phyloP scores from a whole-genome alignment of 2,888 invertebrate genomes.

The Pemphredon lugubris region DNA sequence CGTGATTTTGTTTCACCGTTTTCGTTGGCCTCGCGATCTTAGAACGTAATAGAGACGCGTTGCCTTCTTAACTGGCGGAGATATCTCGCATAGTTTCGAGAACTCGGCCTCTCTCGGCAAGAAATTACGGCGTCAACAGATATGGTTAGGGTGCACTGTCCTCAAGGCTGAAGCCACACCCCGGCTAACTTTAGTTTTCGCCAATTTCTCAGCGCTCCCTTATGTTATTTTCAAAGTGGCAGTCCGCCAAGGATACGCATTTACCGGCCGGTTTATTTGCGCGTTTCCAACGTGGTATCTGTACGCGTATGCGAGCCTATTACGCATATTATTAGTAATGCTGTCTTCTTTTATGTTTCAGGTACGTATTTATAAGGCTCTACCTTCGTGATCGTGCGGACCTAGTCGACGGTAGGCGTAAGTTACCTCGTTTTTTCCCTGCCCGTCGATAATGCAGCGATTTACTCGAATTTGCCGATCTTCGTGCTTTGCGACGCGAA shows the following conservation, averaged over 20 bases:
- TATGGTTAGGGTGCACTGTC: constrained; percentile 53
- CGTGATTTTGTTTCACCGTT: too few relatives aligned
- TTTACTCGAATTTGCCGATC: too few relatives aligned
- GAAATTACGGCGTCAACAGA: constrained; percentile 1
- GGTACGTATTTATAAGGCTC: constrained; percentile 47
- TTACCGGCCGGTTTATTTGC: constrained; percentile 60
- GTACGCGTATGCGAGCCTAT: constrained; percentile 24
- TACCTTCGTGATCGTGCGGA: not conserved
- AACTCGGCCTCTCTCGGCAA: not conserved
- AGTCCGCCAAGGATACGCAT: constrained; percentile 61
- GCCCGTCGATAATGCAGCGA: too few relatives aligned
- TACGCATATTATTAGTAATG: constrained; percentile 23
- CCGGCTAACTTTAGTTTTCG: constrained; percentile 72
- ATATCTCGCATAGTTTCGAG: not conserved
- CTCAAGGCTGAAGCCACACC: constrained; percentile 63
- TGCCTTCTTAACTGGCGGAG: too few relatives aligned
- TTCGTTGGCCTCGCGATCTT: too few relatives aligned
- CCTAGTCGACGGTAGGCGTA: too few relatives aligned
- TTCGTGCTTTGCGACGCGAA: too few relatives aligned
- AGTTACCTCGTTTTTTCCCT: too few relatives aligned
- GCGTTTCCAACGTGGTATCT: constrained; percentile 53
- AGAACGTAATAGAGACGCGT: too few relatives aligned
- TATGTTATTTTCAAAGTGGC: constrained; percentile 69
- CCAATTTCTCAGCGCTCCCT: constrained; percentile 70
- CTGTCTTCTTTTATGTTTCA: constrained; percentile 46